Evolutionary conservation across 1,140 invertebrate species (phyloP).

Genomic region (Steinernema feltiae): DNA sequence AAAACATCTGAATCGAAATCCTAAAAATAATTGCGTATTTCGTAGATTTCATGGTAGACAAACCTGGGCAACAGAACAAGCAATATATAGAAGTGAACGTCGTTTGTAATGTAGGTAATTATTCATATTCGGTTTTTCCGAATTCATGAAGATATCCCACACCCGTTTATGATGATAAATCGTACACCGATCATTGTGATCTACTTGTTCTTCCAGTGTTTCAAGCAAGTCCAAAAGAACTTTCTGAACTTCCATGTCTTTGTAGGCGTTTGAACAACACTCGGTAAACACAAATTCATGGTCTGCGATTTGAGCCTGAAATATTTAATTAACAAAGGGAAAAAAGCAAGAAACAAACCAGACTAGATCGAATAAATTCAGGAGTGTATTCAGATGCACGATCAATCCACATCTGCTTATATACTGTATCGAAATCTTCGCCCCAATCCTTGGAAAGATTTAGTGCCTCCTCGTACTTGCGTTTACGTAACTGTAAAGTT

Average conservation of each 20-base stretch:
- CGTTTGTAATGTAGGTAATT: neutral
- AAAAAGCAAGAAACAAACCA: neutral
- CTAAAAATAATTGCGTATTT: neutral
- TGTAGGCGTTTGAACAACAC: neutral
- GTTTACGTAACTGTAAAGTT: neutral
- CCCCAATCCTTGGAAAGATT: neutral
- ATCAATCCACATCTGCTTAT: slow-evolving; percentile 2
- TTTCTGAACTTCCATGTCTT: neutral
- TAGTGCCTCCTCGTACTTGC: neutral
- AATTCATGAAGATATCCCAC: neutral
- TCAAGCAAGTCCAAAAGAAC: neutral
- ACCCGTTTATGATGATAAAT: neutral
- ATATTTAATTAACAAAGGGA: neutral
- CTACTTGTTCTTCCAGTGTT: neutral
- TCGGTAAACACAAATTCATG: neutral
- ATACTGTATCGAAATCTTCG: neutral
- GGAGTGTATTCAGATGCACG: neutral
- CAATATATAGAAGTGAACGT: neutral
- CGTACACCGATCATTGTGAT: neutral
- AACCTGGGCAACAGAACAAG: neutral
- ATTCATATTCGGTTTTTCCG: neutral
- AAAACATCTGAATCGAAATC: neutral
- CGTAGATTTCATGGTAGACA: neutral
- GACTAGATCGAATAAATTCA: neutral
- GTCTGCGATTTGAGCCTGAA: neutral